phyloP scores from a whole-genome alignment of 2,113 vertebrate genomes.

The Furnarius figulus region DNA sequence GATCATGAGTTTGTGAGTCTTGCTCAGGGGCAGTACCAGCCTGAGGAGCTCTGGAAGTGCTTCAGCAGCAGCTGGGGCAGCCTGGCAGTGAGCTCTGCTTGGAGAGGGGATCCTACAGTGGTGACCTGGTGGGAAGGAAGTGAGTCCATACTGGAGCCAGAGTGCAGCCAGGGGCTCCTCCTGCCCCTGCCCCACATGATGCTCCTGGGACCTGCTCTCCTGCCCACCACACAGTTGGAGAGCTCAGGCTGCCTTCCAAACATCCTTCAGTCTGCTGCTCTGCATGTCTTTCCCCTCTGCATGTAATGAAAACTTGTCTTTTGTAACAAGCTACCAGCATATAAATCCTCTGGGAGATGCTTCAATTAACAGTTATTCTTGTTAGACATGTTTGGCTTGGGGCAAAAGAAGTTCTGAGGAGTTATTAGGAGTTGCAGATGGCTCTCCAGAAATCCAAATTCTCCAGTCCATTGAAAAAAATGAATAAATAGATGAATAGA shows the following conservation, averaged over 20 bases:
- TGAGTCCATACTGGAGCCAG: accelerated
- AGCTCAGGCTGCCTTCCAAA: conserved; percentile 12
- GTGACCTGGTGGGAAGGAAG: neutral
- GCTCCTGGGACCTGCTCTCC: neutral
- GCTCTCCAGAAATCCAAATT: conserved; percentile 12
- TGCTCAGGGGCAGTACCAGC: neutral
- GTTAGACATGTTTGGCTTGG: conserved; percentile 16
- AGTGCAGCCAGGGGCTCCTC: accelerated
- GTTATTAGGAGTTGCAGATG: conserved; percentile 2
- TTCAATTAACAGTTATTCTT: conserved; percentile 57
- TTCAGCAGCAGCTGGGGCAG: neutral
- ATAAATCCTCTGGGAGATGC: conserved; percentile 5
- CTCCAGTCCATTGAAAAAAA: neutral
- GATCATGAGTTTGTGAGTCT: neutral
- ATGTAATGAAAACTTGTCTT: neutral
- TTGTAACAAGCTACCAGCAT: conserved; percentile 41
- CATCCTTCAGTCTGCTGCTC: neutral
- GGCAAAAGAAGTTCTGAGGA: neutral
- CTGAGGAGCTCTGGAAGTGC: neutral
- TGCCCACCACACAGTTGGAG: accelerated
- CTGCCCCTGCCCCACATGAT: neutral
- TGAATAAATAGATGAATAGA: neutral
- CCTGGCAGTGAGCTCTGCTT: neutral
- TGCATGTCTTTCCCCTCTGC: neutral
- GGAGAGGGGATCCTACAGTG: neutral